A percentile compares a stretch with the other conserved stretches of the same genome.
phyloP scores from a whole-genome alignment of 2,888 invertebrate genomes.

The Lasioglossum leucozonium region DNA sequence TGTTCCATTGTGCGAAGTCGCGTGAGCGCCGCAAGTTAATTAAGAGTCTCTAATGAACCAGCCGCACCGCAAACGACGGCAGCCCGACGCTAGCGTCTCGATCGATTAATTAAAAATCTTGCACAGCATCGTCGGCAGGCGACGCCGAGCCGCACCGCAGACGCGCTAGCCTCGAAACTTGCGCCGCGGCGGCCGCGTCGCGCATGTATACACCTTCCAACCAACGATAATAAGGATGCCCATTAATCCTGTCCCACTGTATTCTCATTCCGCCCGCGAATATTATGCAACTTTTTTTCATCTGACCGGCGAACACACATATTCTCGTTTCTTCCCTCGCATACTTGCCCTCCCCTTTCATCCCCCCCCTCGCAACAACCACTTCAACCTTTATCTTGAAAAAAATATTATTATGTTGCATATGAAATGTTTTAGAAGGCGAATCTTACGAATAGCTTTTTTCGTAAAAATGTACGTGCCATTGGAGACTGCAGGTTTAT shows the following conservation, averaged over 20 bases:
- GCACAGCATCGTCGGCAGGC: constrained; percentile 71
- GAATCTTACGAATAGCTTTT: no score
- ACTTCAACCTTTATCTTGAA: background rate
- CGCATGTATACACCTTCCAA: constrained; percentile 27
- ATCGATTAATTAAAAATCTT: constrained; percentile 83
- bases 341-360: accelerated
- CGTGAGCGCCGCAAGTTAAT: constrained; percentile 84
- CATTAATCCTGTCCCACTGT: constrained; percentile 41
- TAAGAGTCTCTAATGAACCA: constrained; percentile 84
- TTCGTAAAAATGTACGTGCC: no score
- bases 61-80: constrained; percentile 82
- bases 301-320: background rate
- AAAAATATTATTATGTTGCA: background rate
- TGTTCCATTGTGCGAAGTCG: constrained; percentile 80
- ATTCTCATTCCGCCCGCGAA: constrained; percentile 1
- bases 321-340: background rate
- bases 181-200: constrained; percentile 45
- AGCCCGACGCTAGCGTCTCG: constrained; percentile 81
- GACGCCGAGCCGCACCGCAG: constrained; percentile 40
- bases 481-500: no score
- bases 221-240: constrained; percentile 47
- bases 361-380: background rate
- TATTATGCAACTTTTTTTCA: constrained; percentile 8
- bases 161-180: constrained; percentile 47
- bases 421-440: no score